Evolutionary conservation across 2,888 invertebrate species (phyloP).

Genomic region (Brachycybe producta): DNA sequence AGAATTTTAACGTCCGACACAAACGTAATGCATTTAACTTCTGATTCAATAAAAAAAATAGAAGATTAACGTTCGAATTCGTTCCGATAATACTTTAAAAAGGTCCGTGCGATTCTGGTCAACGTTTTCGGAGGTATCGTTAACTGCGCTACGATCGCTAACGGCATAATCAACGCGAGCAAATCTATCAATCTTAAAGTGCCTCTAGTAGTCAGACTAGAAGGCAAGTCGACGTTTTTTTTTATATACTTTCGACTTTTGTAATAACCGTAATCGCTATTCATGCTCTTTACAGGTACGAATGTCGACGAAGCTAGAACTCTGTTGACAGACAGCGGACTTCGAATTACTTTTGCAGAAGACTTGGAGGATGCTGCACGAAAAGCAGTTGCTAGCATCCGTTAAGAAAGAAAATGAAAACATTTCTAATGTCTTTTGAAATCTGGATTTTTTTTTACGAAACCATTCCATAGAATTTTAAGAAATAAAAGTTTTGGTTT

Average conservation of each 20-base stretch:
- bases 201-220: constrained; percentile 84
- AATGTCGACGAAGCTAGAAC: constrained; percentile 72
- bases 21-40: constrained; percentile 30
- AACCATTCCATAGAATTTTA: too few relatives aligned
- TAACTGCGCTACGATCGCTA: constrained; percentile 92
- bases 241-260: constrained; percentile 5
- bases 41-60: neutral
- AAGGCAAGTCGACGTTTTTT: constrained; percentile 48
- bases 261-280: constrained; percentile 13
- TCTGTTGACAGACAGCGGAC: constrained; percentile 66
- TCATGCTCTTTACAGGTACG: constrained; percentile 44
- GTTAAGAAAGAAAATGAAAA: constrained; percentile 13
- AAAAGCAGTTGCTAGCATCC: constrained; percentile 52
- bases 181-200: constrained; percentile 62
- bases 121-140: constrained; percentile 99
- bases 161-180: constrained; percentile 82
- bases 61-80: neutral
- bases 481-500: too few relatives aligned
- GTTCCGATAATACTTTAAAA: neutral
- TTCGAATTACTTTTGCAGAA: constrained; percentile 66
- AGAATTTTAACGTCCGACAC: constrained; percentile 64
- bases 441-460: too few relatives aligned
- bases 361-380: constrained; percentile 87
- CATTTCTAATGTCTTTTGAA: too few relatives aligned
- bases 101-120: constrained; percentile 85